A percentile compares a stretch with the other conserved stretches of the same genome.
Evolutionary conservation across 2,113 vertebrate genomes (phyloP).

Genomic region (Eonycteris spelaea): DNA sequence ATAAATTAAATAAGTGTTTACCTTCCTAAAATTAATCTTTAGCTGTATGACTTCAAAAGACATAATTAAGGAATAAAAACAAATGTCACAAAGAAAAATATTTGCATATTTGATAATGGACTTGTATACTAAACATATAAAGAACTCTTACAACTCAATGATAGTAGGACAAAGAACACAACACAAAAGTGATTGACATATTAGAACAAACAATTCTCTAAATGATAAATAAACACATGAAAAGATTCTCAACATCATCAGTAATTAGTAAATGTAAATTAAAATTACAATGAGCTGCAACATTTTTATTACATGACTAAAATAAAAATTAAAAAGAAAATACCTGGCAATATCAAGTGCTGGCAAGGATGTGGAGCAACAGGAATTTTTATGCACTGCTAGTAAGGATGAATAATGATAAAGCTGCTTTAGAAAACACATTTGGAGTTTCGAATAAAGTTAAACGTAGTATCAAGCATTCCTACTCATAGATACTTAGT

Average conservation of each 20-base stretch:
- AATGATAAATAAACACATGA: not conserved
- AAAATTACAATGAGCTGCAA: not conserved
- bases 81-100: not conserved
- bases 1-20: conserved; percentile 3
- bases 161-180: not conserved
- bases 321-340: not conserved
- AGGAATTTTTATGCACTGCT: not conserved
- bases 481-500: not conserved
- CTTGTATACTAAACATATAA: not conserved
- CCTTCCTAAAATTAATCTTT: not conserved
- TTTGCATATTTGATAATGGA: not conserved
- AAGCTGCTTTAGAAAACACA: not conserved
- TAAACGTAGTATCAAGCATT: not conserved
- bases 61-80: not conserved
- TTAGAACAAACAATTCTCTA: not conserved
- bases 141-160: not conserved
- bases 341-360: not conserved
- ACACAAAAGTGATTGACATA: not conserved
- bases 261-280: not conserved
- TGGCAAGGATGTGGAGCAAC: not conserved
- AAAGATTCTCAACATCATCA: not conserved
- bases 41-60: not conserved
- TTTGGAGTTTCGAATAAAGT: not conserved
- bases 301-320: not conserved
- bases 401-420: not conserved